A percentile compares a stretch with the other conserved stretches of the same genome.
Evolutionary conservation across 2,888 invertebrate genomes (phyloP).

Genomic region (Graphium colonna): DNA sequence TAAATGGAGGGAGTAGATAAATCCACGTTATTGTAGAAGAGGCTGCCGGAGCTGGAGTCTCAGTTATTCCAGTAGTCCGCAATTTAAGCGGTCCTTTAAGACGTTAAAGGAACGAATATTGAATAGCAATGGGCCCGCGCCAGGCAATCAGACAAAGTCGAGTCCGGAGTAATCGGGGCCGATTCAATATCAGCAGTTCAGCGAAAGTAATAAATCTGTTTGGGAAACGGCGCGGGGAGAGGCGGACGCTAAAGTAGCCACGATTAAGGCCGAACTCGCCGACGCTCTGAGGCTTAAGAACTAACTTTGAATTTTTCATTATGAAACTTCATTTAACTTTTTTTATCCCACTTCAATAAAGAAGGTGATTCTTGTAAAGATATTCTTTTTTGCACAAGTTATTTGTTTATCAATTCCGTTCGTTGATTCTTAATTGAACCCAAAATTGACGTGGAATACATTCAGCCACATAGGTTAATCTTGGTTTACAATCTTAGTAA

Average conservation of each 20-base stretch:
- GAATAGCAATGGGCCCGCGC: conserved; percentile 15
- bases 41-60: background rate
- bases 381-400: no score
- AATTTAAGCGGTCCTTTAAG: conserved; percentile 6
- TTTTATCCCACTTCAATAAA: no score
- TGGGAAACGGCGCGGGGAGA: background rate
- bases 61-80: background rate
- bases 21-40: no score
- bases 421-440: no score
- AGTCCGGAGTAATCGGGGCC: conserved; percentile 5
- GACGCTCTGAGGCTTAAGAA: background rate
- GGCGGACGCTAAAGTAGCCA: background rate
- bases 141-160: conserved; percentile 18
- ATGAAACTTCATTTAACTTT: background rate
- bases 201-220: conserved; percentile 17
- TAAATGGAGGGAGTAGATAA: no score
- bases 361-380: no score
- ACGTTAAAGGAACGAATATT: conserved; percentile 20
- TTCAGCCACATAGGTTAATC: no score
- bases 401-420: no score
- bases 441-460: no score
- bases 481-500: no score
- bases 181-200: conserved; percentile 17
- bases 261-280: background rate
- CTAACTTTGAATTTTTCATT: background rate